Evolutionary conservation across 2,797 vertebrate species (phyloP), one percentile per base, ranked within the genome.

Genomic region (Florisuga fusca): DNA sequence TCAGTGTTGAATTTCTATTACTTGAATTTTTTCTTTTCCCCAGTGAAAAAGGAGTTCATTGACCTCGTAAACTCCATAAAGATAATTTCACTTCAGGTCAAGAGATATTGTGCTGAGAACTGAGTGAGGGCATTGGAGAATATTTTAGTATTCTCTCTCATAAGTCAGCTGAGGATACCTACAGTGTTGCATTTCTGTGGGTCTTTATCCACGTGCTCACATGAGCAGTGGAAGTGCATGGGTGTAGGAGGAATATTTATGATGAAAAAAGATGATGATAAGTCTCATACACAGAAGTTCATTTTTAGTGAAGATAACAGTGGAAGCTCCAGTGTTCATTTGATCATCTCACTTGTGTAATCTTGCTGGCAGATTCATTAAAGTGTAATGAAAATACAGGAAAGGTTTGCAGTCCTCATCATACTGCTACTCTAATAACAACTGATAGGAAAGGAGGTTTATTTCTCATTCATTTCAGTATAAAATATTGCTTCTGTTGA

Each of bases 301-400:
- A 78, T 92, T 90, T 90, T 86, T 88, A 86, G 61, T 50, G 76
- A 80, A 87, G 90, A 53, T 82, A 80, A 64, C 50, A 86, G 58
- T 0, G 0, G 71, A 84, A 91, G 55, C 59, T 89, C 63, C 7
- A 4, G 58, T 95, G 33, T 91, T 93, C 38, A 43, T 79, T 89
- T 82, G 90, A 89, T 94, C 75, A 61, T 87, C 90, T 89, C 46
- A 53, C 81, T 92, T 62, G 59, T 95, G 55, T 57, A 89, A 54
- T 90, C 81, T 95, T 93, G 86, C 77, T 88, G 85, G 55, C 76
- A 92, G 78, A 55, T 90, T 95, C 91, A 85, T 90, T 94, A 90
- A 95, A 80, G 25, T 81, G 33, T 78, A 91, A 93, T 84, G 94
- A 95, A 97, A 81, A 73, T 76, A 78, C 18, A 66, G 46, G 77